A percentile compares a stretch with the other conserved stretches of the same genome.
These are phyloP conservation scores for Pterostichus niger DNA, from an alignment of 2,888 invertebrate genomes.

Conservation along the genomic window DNA sequence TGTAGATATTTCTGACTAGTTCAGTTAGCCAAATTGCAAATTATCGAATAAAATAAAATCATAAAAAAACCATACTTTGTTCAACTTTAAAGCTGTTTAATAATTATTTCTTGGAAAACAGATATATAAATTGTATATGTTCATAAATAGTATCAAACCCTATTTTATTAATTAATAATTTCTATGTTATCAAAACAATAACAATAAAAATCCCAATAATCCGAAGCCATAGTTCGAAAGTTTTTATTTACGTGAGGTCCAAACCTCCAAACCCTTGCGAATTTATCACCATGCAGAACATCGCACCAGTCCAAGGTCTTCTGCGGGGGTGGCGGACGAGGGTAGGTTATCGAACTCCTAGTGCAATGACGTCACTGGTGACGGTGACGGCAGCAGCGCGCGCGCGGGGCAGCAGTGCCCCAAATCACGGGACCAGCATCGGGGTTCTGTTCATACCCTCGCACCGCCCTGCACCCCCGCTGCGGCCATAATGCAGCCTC, in stretches of 20 bases:
- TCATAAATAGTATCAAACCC: too few species aligned
- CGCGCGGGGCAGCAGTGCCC: conserved; percentile 40
- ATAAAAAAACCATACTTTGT: too few species aligned
- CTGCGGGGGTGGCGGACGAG: conserved; percentile 1
- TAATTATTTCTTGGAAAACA: too few species aligned
- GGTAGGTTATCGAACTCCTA: conserved; percentile 63
- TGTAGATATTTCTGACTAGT: too few species aligned
- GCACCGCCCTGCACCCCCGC: background rate
- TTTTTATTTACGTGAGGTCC: conserved; percentile 19
- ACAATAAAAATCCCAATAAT: background rate
- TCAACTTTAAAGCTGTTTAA: too few species aligned
- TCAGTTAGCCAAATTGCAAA: too few species aligned
- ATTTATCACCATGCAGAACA: conserved; percentile 19
- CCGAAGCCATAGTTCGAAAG: background rate
- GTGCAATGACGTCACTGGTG: conserved; percentile 62
- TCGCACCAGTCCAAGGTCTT: conserved; percentile 10
- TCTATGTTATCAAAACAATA: too few species aligned
- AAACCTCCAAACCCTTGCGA: background rate
- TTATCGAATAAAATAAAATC: too few species aligned
- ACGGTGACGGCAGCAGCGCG: conserved; percentile 45
- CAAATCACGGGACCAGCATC: conserved; percentile 52
- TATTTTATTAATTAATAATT: too few species aligned
- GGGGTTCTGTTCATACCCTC: background rate
- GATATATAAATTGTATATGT: too few species aligned
- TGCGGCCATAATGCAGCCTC: background rate